Conservation (phyloP, 2,113 vertebrate genomes). For the Craseonycteris thonglongyai region DNA sequence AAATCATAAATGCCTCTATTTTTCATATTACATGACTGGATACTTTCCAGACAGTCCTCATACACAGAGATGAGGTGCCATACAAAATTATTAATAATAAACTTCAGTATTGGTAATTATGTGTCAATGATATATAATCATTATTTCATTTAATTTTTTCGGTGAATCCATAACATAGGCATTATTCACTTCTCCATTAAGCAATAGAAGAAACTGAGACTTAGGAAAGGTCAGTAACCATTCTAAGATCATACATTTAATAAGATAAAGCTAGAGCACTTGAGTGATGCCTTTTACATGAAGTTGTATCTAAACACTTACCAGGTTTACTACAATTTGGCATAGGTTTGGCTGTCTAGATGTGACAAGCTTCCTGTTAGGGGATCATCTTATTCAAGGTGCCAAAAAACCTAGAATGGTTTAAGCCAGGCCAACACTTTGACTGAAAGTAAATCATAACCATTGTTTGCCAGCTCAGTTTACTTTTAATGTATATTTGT, state of each 20-base stretch:
- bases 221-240: neutral
- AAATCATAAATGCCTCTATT: too few relatives aligned
- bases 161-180: neutral
- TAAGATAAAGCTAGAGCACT: neutral
- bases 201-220: neutral
- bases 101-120: neutral
- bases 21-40: too few relatives aligned
- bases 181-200: neutral
- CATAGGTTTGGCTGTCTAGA: neutral
- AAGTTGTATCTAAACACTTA: neutral
- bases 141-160: neutral
- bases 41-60: too few relatives aligned
- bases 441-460: conserved; percentile 54
- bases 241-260: neutral
- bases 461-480: conserved; percentile 48
- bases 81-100: neutral
- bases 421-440: conserved; percentile 32
- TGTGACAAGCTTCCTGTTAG: neutral
- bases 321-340: neutral
- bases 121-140: neutral
- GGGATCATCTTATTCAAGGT: conserved; percentile 19
- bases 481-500: conserved; percentile 33
- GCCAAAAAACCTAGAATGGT: neutral
- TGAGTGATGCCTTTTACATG: neutral
- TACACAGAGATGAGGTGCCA: neutral